Evolutionary conservation across 1,140 invertebrate genomes (phyloP).

Genomic region (Zaprionus lachaisei): DNA sequence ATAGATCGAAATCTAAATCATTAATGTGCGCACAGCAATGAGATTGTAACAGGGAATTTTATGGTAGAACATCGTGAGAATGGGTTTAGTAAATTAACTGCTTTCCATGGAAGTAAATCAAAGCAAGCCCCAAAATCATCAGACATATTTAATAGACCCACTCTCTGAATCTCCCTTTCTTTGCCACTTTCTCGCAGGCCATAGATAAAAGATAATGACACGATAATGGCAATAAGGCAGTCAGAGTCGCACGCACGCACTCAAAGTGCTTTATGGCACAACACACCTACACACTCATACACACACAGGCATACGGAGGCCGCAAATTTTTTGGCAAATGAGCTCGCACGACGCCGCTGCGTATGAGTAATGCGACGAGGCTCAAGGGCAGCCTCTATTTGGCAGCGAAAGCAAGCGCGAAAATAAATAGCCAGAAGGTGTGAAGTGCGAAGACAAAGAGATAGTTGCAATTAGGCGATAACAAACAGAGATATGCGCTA

Average conservation of each 20-base stretch:
- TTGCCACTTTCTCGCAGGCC: neutral
- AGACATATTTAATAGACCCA: slow-evolving; percentile 15
- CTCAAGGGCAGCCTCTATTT: slow-evolving; percentile 63
- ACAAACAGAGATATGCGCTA: slow-evolving; percentile 19
- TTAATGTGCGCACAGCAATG: neutral
- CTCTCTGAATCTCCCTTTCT: neutral
- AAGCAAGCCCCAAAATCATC: slow-evolving; percentile 23
- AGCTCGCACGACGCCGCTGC: slow-evolving; percentile 25
- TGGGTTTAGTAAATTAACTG: neutral
- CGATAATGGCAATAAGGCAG: slow-evolving; percentile 60
- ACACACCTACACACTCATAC: slow-evolving; percentile 15
- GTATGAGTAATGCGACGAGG: slow-evolving; percentile 63
- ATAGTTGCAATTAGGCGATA: slow-evolving; percentile 13
- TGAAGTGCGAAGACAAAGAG: slow-evolving; percentile 6
- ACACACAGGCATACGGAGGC: slow-evolving; percentile 32
- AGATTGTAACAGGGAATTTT: slow-evolving; percentile 1
- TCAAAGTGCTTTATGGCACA: slow-evolving; percentile 57
- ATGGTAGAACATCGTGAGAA: neutral
- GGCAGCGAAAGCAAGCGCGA: slow-evolving; percentile 62
- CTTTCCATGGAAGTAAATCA: neutral
- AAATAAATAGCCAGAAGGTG: slow-evolving; percentile 55
- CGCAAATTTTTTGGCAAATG: slow-evolving; percentile 38
- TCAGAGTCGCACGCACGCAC: slow-evolving; percentile 54
- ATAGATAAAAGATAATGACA: slow-evolving; percentile 55
- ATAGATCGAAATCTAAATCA: neutral